Percentiles rank a stretch among this genome's conserved stretches.
Evolutionary conservation across 2,797 vertebrate species (phyloP).

Genomic region (Gastrophryne carolinensis): DNA sequence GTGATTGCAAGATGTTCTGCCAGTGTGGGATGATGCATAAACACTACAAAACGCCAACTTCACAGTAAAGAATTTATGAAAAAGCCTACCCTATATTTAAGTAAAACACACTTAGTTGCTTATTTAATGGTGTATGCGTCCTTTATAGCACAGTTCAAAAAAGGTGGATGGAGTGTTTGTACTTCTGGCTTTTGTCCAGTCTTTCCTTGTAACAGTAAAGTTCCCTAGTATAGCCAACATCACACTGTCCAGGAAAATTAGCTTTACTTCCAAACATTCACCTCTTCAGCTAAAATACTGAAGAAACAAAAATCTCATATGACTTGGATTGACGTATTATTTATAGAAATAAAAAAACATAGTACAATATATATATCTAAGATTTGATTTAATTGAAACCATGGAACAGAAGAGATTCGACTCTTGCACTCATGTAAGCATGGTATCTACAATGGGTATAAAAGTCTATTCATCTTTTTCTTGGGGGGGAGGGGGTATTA

Average conservation of each 20-base stretch:
- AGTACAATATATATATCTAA: no score
- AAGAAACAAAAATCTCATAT: neutral
- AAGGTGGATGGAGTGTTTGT: slow-evolving; percentile 9
- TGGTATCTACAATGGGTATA: no score
- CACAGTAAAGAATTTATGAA: neutral
- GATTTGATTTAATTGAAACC: no score
- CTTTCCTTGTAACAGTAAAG: slow-evolving; percentile 28
- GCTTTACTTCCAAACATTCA: slow-evolving; percentile 12
- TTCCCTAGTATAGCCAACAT: neutral
- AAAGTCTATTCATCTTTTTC: no score
- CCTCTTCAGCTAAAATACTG: neutral
- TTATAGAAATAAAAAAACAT: no score
- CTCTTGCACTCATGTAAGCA: no score
- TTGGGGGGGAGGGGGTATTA: no score
- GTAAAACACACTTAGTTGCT: slow-evolving; percentile 14
- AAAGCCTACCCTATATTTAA: slow-evolving; percentile 7
- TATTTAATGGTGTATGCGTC: neutral
- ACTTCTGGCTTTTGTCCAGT: slow-evolving; percentile 9
- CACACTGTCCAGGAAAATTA: slow-evolving; percentile 34
- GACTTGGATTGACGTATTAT: no score
- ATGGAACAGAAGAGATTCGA: no score
- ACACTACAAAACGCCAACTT: neutral
- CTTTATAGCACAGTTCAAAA: slow-evolving; percentile 11
- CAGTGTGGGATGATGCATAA: slow-evolving; percentile 1
- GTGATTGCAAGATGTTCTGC: neutral